These are phyloP conservation scores for Erythrolamprus reginae DNA, from an alignment of 2,113 vertebrate species.

Conservation along the genomic window DNA sequence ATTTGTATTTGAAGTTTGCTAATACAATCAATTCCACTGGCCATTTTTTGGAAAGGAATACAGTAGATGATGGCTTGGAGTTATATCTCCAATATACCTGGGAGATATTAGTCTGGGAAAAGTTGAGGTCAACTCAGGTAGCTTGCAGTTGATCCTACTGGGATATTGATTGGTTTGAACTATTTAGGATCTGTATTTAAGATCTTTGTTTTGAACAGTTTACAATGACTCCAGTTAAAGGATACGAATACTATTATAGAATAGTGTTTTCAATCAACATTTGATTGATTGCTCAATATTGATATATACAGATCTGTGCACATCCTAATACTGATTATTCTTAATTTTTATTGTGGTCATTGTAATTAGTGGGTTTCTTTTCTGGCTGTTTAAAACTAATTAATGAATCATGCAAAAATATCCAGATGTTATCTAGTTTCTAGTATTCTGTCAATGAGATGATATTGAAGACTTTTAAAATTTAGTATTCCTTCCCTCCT, in stretches of 20 bases:
- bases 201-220: not conserved
- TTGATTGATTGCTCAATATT: not conserved
- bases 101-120: not conserved
- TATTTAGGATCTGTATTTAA: not conserved
- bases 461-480: not conserved
- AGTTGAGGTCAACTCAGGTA: not conserved
- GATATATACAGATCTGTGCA: not conserved
- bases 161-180: not conserved
- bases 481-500: no score
- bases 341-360: not conserved
- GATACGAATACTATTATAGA: not conserved
- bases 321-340: not conserved
- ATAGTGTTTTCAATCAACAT: not conserved
- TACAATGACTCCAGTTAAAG: not conserved
- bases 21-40: not conserved
- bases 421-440: not conserved
- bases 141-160: not conserved
- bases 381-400: not conserved
- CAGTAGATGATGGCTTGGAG: not conserved
- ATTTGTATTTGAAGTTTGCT: not conserved
- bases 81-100: not conserved
- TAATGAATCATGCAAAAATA: not conserved
- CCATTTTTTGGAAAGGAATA: not conserved
- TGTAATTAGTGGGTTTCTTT: not conserved
- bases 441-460: accelerated